phyloP scores from a whole-genome alignment of 2,888 invertebrate species.

The Nomada lathburiana region DNA sequence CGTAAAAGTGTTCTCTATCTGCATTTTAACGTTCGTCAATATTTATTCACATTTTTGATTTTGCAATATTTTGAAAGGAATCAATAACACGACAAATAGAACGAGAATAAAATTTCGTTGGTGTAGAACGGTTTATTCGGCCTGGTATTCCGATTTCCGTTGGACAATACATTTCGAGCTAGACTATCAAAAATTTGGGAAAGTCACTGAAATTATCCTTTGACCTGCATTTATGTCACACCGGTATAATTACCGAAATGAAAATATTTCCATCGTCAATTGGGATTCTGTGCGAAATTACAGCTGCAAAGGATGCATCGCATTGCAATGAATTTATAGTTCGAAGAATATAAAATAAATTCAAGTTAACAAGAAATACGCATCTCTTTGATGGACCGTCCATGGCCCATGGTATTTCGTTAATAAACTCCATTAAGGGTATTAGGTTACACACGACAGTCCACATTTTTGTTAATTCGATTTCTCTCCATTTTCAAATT shows the following conservation, averaged over 20 bases:
- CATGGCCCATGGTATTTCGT: conserved; percentile 11
- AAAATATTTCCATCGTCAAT: not conserved
- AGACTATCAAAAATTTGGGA: too few relatives aligned
- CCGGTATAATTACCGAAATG: not conserved
- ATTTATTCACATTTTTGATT: too few relatives aligned
- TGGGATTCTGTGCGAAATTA: not conserved
- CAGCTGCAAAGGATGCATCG: not conserved
- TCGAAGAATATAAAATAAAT: not conserved
- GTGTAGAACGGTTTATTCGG: too few relatives aligned
- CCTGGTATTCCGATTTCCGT: too few relatives aligned
- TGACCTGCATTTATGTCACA: not conserved
- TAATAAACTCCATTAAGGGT: conserved; percentile 29
- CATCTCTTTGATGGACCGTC: conserved; percentile 6
- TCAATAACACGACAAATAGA: too few relatives aligned
- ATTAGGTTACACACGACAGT: not conserved
- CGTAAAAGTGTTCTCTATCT: too few relatives aligned
- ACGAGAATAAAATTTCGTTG: too few relatives aligned
- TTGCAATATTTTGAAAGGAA: too few relatives aligned
- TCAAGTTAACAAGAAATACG: conserved; percentile 6
- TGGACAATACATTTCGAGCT: too few relatives aligned
- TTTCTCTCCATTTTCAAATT: conserved; percentile 32
- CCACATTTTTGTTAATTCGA: conserved; percentile 24
- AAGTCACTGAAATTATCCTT: too few relatives aligned
- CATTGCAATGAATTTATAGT: not conserved
- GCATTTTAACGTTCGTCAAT: too few relatives aligned